Evolutionary conservation across 2,113 vertebrate genomes (phyloP).

Genomic region (Solea senegalensis): DNA sequence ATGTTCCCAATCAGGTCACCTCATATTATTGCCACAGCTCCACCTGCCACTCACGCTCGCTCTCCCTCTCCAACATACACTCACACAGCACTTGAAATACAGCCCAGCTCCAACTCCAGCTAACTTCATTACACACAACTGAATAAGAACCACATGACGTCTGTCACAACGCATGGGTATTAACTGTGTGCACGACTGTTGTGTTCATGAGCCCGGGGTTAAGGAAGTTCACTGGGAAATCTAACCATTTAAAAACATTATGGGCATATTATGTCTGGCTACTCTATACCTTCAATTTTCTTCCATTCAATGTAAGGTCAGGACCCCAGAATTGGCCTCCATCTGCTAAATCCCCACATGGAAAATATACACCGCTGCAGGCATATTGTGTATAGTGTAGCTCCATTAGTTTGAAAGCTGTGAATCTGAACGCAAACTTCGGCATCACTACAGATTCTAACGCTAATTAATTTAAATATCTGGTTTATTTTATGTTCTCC

Average conservation of each 20-base stretch:
- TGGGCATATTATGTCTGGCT: constrained; percentile 64
- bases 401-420: not conserved
- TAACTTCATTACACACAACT: constrained; percentile 66
- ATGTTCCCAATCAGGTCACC: constrained; percentile 37
- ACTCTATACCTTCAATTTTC: constrained; percentile 44
- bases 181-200: constrained; percentile 15
- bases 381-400: not conserved
- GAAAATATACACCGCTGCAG: not conserved
- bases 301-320: constrained; percentile 40
- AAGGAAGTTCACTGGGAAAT: constrained; percentile 65
- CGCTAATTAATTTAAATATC: too few relatives aligned
- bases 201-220: constrained; percentile 34
- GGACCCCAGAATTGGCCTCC: constrained; percentile 19
- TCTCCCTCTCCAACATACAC: constrained; percentile 13
- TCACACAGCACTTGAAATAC: constrained; percentile 19
- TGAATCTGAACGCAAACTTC: too few relatives aligned
- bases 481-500: too few relatives aligned
- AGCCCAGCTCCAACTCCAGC: constrained; percentile 11
- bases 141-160: constrained; percentile 69
- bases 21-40: constrained; percentile 21
- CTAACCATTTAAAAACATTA: constrained; percentile 69
- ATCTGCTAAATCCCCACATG: constrained; percentile 15
- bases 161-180: constrained; percentile 29
- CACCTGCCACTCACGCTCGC: constrained; percentile 29
- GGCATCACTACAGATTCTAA: too few relatives aligned